Evolutionary conservation across 2,113 vertebrate species (phyloP).

Genomic region (Alligator sinensis): DNA sequence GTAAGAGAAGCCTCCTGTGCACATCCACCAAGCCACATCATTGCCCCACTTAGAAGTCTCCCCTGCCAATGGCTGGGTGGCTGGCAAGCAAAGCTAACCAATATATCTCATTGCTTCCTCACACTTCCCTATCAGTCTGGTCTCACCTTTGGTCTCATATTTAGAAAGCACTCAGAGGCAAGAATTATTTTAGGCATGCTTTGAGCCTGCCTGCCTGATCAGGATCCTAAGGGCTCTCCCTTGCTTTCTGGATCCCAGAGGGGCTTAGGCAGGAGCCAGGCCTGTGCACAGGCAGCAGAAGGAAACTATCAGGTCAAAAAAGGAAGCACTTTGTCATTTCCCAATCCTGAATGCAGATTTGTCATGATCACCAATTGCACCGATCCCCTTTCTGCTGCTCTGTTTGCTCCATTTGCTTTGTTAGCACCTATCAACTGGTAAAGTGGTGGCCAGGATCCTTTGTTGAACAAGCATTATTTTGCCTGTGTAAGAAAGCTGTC

Average conservation of each 20-base stretch:
- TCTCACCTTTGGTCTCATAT: not conserved
- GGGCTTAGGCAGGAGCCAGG: no score
- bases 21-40: not conserved
- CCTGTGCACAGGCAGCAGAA: no score
- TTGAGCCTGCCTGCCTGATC: not conserved
- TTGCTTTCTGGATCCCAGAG: no score
- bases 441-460: rapidly evolving
- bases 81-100: not conserved
- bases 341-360: not conserved
- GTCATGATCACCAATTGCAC: not conserved
- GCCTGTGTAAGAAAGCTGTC: not conserved
- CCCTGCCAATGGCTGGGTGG: not conserved
- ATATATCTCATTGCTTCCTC: not conserved
- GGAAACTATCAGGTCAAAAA: not conserved
- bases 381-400: rapidly evolving
- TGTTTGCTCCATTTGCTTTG: rapidly evolving
- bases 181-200: not conserved
- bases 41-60: not conserved
- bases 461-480: not conserved
- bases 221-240: no score
- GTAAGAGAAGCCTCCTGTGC: not conserved
- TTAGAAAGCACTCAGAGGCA: not conserved
- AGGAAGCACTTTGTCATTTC: not conserved
- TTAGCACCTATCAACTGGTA: not conserved
- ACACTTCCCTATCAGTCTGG: no score